Base-by-base conservation (phyloP, 2,888 invertebrate genomes). In the Isoperla grammatica region DNA sequence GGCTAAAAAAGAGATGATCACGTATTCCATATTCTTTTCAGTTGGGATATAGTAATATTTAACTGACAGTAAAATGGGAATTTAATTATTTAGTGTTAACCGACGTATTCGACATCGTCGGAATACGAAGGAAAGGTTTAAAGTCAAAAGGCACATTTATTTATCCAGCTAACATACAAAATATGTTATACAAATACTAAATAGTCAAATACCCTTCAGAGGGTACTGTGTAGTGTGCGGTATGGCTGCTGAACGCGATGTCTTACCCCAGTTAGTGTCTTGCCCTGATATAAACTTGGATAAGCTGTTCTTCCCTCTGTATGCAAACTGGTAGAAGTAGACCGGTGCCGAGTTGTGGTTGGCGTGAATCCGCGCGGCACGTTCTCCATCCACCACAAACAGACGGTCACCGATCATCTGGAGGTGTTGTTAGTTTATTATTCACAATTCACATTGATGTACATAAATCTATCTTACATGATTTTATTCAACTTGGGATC, bases 361-460 rank as follows among this genome's bases (percentile, higher is more conserved):
- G 0, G 84, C 80, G 68, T 86, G 85, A 49, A 83, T 67, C 64
- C 79, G 78, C 0, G 83, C 80, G n/a, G 83, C 74, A 62, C 78
- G 78, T 46, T 83, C 81, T 0, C 82, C 80, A 37, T 82, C 84
- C 1, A 73, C 76, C 0, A 77, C 72, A 69, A 87, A 88, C 0
- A 85, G 72, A 9, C 86, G 74, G 71, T 88, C 88, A 0, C 85
- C 78, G 0, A 86, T 75, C 67, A 87, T 79, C 76, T 83, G 71
- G 9, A 61, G 11, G 17, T 53, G 1, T 19, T 9, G 23, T 48
- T 3, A 6, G 8, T 48, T 48, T 20, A 6, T 48, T 15, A n/a
- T n/a, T n/a, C 39, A 39, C 39, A 12, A 39, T 39, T 39, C 9
- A 39, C 9, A 39, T 11, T 12, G 12, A 39, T 11, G 12, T 39